Evolutionary conservation across 2,113 vertebrate genomes (phyloP), one percentile per base, ranked within the genome.

Genomic region (Seriola rivoliana): DNA sequence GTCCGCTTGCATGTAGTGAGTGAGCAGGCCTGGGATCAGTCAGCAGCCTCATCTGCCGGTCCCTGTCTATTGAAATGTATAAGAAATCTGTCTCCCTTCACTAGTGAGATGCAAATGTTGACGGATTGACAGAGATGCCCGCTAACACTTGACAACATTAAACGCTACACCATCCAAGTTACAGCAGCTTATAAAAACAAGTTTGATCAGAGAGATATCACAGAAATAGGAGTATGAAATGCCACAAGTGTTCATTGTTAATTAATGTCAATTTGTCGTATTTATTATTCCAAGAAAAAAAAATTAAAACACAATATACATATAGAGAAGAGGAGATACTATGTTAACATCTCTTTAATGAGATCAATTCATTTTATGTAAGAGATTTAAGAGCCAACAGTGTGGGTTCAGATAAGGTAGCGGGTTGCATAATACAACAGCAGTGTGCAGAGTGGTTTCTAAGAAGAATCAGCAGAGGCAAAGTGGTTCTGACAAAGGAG

Each of bases 11-110:
- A 32, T 63, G 69, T 8, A 32, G 69, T 8, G 57, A 32, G 16
- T 6, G 57, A 80, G 74, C 80, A 89, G 85, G 89, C 72, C 88
- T 80, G 82, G 83, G 83, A 91, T 86, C 78, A 89, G 87, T 2
- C 62, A 62, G 73, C 21, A 78, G 40, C 9, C 55, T 73, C 38
- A 40, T 60, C 52, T 48, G 64, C 23, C n/a, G 69, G 36, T 81
- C 23, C 52, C 6, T 34, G 54, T 77, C 79, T 77, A n/a, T 8
- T 55, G 59, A 82, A 40, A 38, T 60, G 13, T 55, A 23, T 58
- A 48, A 54, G 44, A 40, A 29, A 59, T 44, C 42, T 29, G 85
- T 66, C 60, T 79, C n/a, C 44, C 3, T 8, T 46, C 57, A 11
- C 76, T 73, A 68, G 36, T 21, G 44, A 72, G 8, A 68, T 82